Base-by-base conservation (phyloP, 2,888 invertebrate genomes). In the Dugesia japonica region DNA sequence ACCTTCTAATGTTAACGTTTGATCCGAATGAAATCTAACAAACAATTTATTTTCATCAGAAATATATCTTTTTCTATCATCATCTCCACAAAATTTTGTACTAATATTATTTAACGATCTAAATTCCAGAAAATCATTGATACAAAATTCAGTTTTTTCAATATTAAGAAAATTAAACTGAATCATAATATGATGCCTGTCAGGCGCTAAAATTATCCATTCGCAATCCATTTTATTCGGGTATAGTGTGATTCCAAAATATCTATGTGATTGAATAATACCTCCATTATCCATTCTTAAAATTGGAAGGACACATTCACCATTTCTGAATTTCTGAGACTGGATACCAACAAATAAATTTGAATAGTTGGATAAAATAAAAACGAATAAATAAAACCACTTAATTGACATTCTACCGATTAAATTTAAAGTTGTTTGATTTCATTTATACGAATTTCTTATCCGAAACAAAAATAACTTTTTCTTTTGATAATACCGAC, bases 11-110 rank as follows among this genome's bases (percentile, higher is more conserved):
- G n/a, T 72, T 26, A 7, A 13, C 20, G 72, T 13, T 72, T 7
- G 4, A 72, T 72, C 72, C 4, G 28, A 28, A 72, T 20, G 28
- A 23, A 72, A 72, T 26, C 28, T 4, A 17, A 72, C 20, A 27
- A 31, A 28, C 28, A 72, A 72, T 72, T 27, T 15, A 27, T 72
- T 72, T 31, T 23, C 31, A 28, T 4, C 1, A 28, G 26, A 72
- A 13, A 72, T 13, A 72, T 13, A 72, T 72, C 72, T 27, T 27
- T 28, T 28, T 15, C 31, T 72, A 74, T 42, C 23, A 71, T 71
- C 75, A 27, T 27, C 26, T 42, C 75, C 75, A 42, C 75, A 75
- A n/a, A 20, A 4, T n/a, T 23, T n/a, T 4, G 7, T 56, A 56
- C 56, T 56, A 13, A n/a, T 4, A 56, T 56, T 56, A 9, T 23